A percentile compares a stretch with the other conserved stretches of the same genome.
These are phyloP conservation scores for Arothron firmamentum DNA, from an alignment of 2,113 vertebrate species.

Conservation along the genomic window DNA sequence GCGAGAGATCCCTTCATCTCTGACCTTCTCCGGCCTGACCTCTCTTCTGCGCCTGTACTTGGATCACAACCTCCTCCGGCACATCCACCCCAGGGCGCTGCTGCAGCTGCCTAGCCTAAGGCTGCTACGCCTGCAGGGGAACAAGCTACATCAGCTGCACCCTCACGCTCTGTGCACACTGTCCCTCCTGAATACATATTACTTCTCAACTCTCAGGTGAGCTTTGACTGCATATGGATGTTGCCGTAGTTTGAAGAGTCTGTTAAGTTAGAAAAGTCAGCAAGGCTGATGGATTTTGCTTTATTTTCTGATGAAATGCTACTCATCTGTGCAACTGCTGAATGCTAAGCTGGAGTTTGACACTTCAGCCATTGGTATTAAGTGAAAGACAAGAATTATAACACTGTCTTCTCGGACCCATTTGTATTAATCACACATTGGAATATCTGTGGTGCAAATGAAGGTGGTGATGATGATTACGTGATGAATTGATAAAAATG, in stretches of 20 bases:
- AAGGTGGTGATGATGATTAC: neutral
- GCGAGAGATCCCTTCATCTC: slow-evolving; percentile 74
- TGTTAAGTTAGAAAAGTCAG: neutral
- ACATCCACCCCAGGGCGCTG: slow-evolving; percentile 87
- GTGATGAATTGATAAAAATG: slow-evolving; percentile 14
- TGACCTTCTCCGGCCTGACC: slow-evolving; percentile 82
- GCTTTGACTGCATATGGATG: neutral
- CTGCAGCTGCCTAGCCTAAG: slow-evolving; percentile 82
- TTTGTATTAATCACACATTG: neutral
- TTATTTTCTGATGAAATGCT: too few relatives aligned
- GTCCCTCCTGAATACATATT: slow-evolving; percentile 80
- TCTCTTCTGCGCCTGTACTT: slow-evolving; percentile 82
- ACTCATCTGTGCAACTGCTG: too few relatives aligned
- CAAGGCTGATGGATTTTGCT: neutral
- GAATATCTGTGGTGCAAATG: neutral
- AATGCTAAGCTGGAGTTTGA: too few relatives aligned
- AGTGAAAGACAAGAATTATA: neutral
- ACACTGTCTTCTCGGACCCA: neutral
- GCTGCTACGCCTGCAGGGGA: slow-evolving; percentile 89
- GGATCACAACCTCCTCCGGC: slow-evolving; percentile 90
- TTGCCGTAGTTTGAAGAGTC: neutral
- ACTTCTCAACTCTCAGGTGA: slow-evolving; percentile 81
- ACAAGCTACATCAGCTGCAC: slow-evolving; percentile 85
- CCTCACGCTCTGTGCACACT: slow-evolving; percentile 83
- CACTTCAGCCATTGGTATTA: too few relatives aligned